Evolutionary conservation across 2,888 invertebrate species (phyloP), one percentile per base, ranked within the genome.

Genomic region (Vesta saturnalis): DNA sequence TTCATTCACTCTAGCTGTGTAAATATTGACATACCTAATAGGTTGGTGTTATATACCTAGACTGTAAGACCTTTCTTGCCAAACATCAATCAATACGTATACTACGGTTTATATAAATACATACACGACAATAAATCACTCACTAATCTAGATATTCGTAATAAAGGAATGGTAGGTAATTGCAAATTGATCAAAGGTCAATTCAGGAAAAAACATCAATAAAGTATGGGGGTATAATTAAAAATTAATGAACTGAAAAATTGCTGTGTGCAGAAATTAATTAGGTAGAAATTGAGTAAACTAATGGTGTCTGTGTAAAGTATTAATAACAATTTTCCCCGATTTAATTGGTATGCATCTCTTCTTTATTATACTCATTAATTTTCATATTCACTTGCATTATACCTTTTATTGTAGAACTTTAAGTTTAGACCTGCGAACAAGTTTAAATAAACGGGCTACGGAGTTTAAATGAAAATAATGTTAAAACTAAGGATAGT

Each of bases 251-350:
- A 21, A 19, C 1, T 52, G 52, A 52, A 18, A 52, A 52, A 52
- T 52, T n/a, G 12, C 21, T 6, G 52, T n/a, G 5, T 21, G 52
- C 2, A 39, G 8, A 52, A 52, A n/a, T 19, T 52, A 52, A 68
- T 68, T 68, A 68, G 64, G 64, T 64, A 68, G 47, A 39, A 68
- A 68, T 64, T 64, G 56, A 60, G 60, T 57, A 30, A 52, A 64
- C 43, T 68, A 68, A 68, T 64, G 60, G 55, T 47, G 22, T 18
- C 47, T 43, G 64, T 68, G 64, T 60, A 68, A 64, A 68, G 64
- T 60, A 68, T 64, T 68, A 64, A 64, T 68, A 64, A 68, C 60
- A 64, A 64, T 60, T 68, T 68, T 64, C 68, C 60, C 56, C 60
- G 60, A 68, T 55, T 68, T 64, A 68, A 68, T 64, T 64, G 52